These are phyloP conservation scores for Sinodicranocentrus sp. DNA, from an alignment of 2,888 invertebrate species.

Conservation along the genomic window DNA sequence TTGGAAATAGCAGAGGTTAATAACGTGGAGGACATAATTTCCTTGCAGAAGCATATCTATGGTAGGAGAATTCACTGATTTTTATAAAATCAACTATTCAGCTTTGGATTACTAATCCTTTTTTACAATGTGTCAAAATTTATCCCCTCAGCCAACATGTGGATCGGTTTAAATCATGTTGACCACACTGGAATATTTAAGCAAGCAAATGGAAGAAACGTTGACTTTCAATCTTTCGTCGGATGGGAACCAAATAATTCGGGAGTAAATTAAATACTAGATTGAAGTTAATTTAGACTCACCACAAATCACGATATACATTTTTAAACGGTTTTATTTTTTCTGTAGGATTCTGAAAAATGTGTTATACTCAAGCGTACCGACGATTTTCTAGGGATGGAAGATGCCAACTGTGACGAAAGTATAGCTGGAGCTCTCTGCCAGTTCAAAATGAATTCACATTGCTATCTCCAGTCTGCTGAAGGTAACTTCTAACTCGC, in stretches of 20 bases:
- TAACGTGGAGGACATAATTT: not conserved
- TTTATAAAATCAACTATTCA: not conserved
- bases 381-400: constrained; percentile 26
- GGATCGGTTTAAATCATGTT: constrained; percentile 28
- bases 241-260: constrained; percentile 33
- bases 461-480: constrained; percentile 35
- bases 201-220: not conserved
- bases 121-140: not conserved
- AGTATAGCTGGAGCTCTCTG: constrained; percentile 38
- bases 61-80: not conserved
- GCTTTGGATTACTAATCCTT: not conserved
- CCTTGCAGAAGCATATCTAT: constrained; percentile 16
- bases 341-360: constrained; percentile 16
- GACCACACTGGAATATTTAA: not conserved
- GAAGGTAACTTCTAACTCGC: constrained; percentile 37
- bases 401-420: constrained; percentile 28
- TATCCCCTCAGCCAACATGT: constrained; percentile 1
- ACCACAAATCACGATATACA: too few relatives aligned
- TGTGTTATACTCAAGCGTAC: constrained; percentile 23
- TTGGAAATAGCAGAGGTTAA: constrained; percentile 38
- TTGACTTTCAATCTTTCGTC: constrained; percentile 36
- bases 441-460: constrained; percentile 24
- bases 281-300: constrained; percentile 1
- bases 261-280: not conserved
- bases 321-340: too few relatives aligned